phyloP scores from a whole-genome alignment of 2,113 vertebrate genomes.

The Actenoides lindsayi region DNA sequence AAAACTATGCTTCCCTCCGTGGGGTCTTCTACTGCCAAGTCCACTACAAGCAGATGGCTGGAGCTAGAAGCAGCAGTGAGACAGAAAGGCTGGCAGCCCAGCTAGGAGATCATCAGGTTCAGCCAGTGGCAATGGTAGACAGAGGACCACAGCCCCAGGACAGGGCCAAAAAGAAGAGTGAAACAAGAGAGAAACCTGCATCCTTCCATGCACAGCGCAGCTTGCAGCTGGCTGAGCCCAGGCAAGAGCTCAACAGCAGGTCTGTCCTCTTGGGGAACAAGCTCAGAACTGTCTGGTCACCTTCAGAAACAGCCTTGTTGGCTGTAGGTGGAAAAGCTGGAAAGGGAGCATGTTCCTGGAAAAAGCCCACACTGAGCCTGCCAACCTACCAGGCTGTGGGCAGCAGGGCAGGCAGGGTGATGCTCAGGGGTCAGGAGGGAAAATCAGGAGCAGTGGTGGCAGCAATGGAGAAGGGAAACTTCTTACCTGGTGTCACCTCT shows the following conservation, averaged over 20 bases:
- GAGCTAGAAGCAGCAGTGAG: background rate
- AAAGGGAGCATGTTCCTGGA: background rate
- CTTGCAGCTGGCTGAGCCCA: background rate
- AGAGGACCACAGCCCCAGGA: background rate
- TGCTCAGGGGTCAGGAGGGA: background rate
- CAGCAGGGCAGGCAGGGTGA: background rate
- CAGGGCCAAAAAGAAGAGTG: background rate
- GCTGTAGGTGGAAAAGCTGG: background rate
- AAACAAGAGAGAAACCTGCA: background rate
- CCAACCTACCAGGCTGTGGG: background rate
- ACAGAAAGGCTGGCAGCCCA: background rate
- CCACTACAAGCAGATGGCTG: slow-evolving; percentile 52
- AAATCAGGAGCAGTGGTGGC: background rate
- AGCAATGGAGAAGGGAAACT: background rate
- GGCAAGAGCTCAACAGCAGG: background rate
- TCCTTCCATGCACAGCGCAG: background rate
- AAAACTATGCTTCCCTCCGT: slow-evolving; percentile 41
- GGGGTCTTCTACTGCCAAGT: slow-evolving; percentile 60
- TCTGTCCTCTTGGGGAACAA: slow-evolving; percentile 51
- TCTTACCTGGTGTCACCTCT: background rate
- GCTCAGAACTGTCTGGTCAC: slow-evolving; percentile 74
- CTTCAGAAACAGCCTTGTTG: slow-evolving; percentile 60
- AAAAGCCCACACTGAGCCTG: background rate
- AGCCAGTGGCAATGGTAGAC: background rate
- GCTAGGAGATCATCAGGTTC: background rate